These are phyloP conservation scores for Zelostemma sp. DNA, from an alignment of 1,140 invertebrate species.

Conservation along the genomic window DNA sequence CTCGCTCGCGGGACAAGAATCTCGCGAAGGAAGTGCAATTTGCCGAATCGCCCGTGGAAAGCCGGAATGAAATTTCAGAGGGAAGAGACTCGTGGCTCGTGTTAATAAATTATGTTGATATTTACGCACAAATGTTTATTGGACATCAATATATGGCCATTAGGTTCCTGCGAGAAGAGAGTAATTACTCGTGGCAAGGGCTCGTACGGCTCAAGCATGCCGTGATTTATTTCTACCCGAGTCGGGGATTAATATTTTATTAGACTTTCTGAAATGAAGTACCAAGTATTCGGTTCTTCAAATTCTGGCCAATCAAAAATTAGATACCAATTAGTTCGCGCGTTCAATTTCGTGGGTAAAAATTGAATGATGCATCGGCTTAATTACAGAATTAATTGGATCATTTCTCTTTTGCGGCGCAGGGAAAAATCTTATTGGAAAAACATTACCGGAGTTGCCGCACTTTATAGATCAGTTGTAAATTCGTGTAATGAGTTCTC, in stretches of 20 bases:
- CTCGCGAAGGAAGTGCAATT: conserved; percentile 1
- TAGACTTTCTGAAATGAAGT: neutral
- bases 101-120: conserved; percentile 3
- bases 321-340: neutral
- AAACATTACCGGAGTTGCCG: neutral
- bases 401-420: too few relatives aligned
- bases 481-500: neutral
- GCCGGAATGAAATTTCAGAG: too few relatives aligned
- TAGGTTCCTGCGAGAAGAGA: neutral
- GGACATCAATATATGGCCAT: conserved; percentile 2
- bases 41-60: too few relatives aligned
- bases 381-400: neutral
- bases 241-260: conserved; percentile 6
- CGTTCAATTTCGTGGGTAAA: too few relatives aligned
- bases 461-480: neutral
- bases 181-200: conserved; percentile 2
- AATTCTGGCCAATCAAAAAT: neutral
- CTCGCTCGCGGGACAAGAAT: neutral
- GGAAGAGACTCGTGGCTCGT: neutral
- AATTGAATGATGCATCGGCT: neutral
- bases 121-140: conserved; percentile 3
- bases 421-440: neutral
- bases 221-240: neutral
- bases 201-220: neutral
- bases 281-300: neutral